Evolutionary conservation across 2,113 vertebrate genomes (phyloP).

Genomic region (Apodemus speciosus): DNA sequence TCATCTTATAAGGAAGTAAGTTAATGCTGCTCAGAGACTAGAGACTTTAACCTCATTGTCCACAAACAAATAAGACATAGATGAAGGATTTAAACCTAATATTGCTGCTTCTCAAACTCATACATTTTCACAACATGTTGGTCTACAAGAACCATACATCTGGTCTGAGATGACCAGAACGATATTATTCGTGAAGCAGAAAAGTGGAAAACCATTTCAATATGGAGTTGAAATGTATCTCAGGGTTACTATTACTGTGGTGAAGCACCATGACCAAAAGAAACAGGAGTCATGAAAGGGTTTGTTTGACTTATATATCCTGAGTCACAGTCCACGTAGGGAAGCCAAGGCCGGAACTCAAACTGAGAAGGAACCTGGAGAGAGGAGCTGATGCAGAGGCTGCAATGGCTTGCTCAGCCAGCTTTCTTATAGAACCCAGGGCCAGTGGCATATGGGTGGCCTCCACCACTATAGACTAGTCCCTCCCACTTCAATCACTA

Average conservation of each 20-base stretch:
- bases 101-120: constrained; percentile 1
- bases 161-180: not conserved
- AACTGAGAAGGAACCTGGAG: not conserved
- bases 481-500: not conserved
- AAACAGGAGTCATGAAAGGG: not conserved
- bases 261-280: not conserved
- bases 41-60: constrained; percentile 33
- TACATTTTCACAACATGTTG: not conserved
- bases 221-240: not conserved
- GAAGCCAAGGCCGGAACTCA: not conserved
- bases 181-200: not conserved
- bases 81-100: constrained; percentile 16
- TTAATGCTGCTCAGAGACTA: not conserved
- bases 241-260: not conserved
- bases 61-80: not conserved
- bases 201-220: not conserved
- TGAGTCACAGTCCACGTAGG: not conserved
- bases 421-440: not conserved
- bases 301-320: not conserved
- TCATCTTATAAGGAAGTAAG: not conserved
- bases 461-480: not conserved
- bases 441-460: too few species aligned
- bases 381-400: not conserved
- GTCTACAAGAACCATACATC: not conserved
- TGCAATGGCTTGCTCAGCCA: not conserved